A percentile compares a stretch with the other conserved stretches of the same genome.
These are phyloP conservation scores for Odobenus rosmarus DNA, from an alignment of 2,113 vertebrate genomes.

Conservation along the genomic window DNA sequence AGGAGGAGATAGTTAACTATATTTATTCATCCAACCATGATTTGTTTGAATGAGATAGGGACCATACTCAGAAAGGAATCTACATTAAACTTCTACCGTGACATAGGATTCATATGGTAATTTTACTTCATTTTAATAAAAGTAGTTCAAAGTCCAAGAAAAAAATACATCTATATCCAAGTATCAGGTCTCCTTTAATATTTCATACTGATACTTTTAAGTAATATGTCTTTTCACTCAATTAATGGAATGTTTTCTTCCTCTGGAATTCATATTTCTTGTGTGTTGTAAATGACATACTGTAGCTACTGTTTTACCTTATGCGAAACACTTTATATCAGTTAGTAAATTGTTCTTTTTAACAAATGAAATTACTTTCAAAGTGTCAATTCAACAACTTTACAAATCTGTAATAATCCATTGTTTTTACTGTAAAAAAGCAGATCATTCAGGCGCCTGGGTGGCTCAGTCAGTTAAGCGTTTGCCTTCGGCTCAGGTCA, in stretches of 20 bases:
- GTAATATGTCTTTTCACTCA: neutral
- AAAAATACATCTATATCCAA: neutral
- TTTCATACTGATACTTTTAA: neutral
- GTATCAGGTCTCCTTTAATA: neutral
- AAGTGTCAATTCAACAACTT: neutral
- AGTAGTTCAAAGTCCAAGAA: neutral
- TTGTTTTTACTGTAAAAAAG: neutral
- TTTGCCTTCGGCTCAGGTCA: neutral
- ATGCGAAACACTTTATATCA: neutral
- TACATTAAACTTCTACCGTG: neutral
- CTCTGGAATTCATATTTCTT: slow-evolving; percentile 16
- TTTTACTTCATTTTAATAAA: neutral
- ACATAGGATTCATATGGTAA: neutral
- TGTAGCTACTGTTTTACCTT: neutral
- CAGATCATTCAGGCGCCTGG: neutral
- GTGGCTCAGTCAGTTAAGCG: neutral
- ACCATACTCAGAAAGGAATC: neutral
- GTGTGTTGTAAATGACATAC: neutral
- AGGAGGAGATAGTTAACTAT: neutral
- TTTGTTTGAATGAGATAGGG: neutral
- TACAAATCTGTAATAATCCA: neutral
- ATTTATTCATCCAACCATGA: neutral
- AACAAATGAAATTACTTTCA: neutral
- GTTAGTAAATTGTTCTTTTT: neutral
- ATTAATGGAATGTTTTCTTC: neutral